phyloP scores from a whole-genome alignment of 2,888 invertebrate genomes.

The Ferdinandea cuprea region DNA sequence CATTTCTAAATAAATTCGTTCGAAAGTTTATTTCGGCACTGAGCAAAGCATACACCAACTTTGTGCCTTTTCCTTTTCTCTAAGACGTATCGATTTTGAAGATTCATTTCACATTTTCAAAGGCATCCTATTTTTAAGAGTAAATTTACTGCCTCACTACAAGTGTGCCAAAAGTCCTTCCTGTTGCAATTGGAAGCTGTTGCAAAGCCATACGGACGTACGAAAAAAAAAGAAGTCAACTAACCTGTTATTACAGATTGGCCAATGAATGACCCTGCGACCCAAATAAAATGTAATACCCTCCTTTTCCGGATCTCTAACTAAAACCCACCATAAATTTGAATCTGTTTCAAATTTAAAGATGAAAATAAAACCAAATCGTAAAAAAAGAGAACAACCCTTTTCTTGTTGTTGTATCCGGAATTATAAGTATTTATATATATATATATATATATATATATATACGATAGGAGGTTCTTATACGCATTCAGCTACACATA shows the following conservation, averaged over 20 bases:
- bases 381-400: slow-evolving; percentile 31
- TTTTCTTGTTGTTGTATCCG: slow-evolving; percentile 27
- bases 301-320: slow-evolving; percentile 29
- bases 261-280: slow-evolving; percentile 34
- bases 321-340: slow-evolving; percentile 28
- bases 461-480: slow-evolving; percentile 1
- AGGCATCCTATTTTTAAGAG: slow-evolving; percentile 5
- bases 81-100: slow-evolving; percentile 30
- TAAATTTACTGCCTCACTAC: neutral
- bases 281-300: slow-evolving; percentile 47
- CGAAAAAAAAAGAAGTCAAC: neutral
- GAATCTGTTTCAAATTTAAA: slow-evolving; percentile 53
- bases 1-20: slow-evolving; percentile 4
- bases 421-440: no score
- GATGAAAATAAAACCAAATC: slow-evolving; percentile 35
- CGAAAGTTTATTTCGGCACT: slow-evolving; percentile 6
- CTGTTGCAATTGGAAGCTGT: slow-evolving; percentile 19
- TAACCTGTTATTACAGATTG: neutral
- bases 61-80: slow-evolving; percentile 13
- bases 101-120: slow-evolving; percentile 12
- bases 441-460: no score
- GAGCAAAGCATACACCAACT: slow-evolving; percentile 25
- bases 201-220: neutral
- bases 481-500: slow-evolving; percentile 15
- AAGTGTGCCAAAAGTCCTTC: slow-evolving; percentile 19